Base-by-base conservation (phyloP, 2,888 invertebrate genomes). In the Eucera pruinosa region DNA sequence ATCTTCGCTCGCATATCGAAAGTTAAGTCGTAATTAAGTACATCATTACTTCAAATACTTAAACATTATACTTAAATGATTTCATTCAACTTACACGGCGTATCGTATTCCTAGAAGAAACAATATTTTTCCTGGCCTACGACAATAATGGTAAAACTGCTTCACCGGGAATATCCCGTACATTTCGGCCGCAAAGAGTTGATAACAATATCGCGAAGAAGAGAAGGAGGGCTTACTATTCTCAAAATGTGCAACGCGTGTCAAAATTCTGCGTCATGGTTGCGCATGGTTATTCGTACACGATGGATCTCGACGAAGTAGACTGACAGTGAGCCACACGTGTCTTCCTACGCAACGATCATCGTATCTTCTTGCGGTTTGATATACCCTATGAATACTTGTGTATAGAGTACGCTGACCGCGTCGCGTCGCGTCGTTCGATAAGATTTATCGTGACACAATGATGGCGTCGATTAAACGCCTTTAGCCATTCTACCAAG, bases 241-340 rank as follows among this genome's bases (percentile, higher is more conserved):
- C 60, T 80, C 80, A 66, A 69, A 81, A 83, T 64, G 54, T 62
- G 62, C 55, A 50, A 74, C 74, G 60, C 64, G 60, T 71, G 78
- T 69, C 71, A 68, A 85, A 80, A 85, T 82, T 85, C 73, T 72
- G 80, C 82, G 85, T 85, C 83, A 84, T 55, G 85, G 84, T 80
- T 82, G 70, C 58, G 48, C 69, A 61, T 54, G 39, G 39, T 47
- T 81, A 54, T 83, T 57, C 62, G 66, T 69, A 66, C 67, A 70
- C 55, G 77, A 65, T 67, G 83, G 67, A 47, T 67, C 62, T 62
- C 61, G 18, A 15, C 55, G 54, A 81, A 79, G 78, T 78, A 65
- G 78, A 72, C 58, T 61, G 71, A 57, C 74, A 62, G 72, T 36
- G 55, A 72, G 57, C 62, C 54, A 47, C 61, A 58, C 61, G n/a